These are phyloP conservation scores for Drosophila ambigua DNA, from an alignment of 1,140 invertebrate species.

Conservation along the genomic window DNA sequence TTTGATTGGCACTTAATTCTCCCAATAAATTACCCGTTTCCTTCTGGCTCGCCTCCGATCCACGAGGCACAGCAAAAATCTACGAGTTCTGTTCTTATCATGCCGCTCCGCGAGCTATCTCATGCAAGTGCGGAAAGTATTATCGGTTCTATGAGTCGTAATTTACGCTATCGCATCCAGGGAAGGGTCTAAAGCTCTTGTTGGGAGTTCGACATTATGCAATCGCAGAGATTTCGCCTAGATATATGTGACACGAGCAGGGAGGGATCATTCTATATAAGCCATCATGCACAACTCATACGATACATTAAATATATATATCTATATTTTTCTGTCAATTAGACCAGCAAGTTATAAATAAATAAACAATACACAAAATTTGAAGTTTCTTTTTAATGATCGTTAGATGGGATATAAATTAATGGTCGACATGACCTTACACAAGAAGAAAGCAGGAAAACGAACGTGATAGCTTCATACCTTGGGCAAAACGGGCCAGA, in stretches of 20 bases:
- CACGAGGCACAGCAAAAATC: conserved; percentile 59
- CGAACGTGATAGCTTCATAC: no score
- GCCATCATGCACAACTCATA: conserved; percentile 48
- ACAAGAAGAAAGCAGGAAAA: no score
- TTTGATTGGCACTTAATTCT: conserved; percentile 16
- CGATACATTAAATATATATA: conserved; percentile 48
- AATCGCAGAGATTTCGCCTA: conserved; percentile 45
- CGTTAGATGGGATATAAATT: no score
- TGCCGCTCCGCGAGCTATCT: background rate
- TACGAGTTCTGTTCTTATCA: conserved; percentile 64
- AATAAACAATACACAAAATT: conserved; percentile 40
- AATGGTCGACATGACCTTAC: no score
- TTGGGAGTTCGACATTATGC: conserved; percentile 40
- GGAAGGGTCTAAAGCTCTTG: conserved; percentile 22
- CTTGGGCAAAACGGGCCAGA: no score
- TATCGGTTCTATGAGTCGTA: conserved; percentile 37
- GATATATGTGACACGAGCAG: conserved; percentile 27
- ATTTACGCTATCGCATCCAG: conserved; percentile 49
- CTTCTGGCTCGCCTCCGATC: conserved; percentile 34
- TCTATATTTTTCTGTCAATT: conserved; percentile 77
- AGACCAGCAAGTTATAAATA: conserved; percentile 54
- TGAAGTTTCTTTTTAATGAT: no score
- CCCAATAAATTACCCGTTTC: conserved; percentile 57
- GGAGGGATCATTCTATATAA: conserved; percentile 24
- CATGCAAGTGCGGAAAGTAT: conserved; percentile 6